Percentiles rank a stretch among this genome's conserved stretches.
phyloP scores from a whole-genome alignment of 2,888 invertebrate genomes.

The Biston betularia region DNA sequence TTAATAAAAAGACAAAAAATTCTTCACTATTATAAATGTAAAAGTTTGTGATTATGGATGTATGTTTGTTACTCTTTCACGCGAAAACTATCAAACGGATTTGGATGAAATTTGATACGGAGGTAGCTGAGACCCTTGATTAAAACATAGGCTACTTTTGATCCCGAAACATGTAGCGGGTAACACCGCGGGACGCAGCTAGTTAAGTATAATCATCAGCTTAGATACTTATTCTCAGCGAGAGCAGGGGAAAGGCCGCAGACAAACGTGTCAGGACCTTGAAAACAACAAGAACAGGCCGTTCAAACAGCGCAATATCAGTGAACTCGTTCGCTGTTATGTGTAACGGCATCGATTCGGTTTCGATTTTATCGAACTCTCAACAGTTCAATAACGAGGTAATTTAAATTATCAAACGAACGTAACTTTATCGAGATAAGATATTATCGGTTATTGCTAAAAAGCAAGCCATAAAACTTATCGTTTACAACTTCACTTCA shows the following conservation, averaged over 20 bases:
- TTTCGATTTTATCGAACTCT: conserved; percentile 30
- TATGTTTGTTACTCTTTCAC: too few species aligned
- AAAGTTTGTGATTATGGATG: too few species aligned
- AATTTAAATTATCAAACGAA: background rate
- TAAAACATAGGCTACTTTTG: too few species aligned
- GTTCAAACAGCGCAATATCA: conserved; percentile 51
- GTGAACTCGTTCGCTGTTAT: conserved; percentile 47
- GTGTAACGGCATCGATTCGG: conserved; percentile 47
- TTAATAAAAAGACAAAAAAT: too few species aligned
- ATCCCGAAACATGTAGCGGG: too few species aligned
- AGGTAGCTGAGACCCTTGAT: too few species aligned
- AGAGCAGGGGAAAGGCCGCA: conserved; percentile 57
- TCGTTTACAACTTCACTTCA: background rate
- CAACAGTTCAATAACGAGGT: conserved; percentile 13
- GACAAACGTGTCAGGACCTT: conserved; percentile 62
- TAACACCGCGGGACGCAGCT: too few species aligned
- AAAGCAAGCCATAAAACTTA: background rate
- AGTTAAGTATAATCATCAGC: conserved; percentile 5
- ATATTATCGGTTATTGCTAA: background rate
- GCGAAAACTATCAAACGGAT: too few species aligned
- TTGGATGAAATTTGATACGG: too few species aligned
- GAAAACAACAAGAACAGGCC: conserved; percentile 61
- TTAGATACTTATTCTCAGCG: conserved; percentile 25
- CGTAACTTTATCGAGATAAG: conserved; percentile 2
- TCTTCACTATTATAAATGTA: too few species aligned